phyloP scores from a whole-genome alignment of 2,797 vertebrate genomes.

The Sternarchorhynchus goeldii region DNA sequence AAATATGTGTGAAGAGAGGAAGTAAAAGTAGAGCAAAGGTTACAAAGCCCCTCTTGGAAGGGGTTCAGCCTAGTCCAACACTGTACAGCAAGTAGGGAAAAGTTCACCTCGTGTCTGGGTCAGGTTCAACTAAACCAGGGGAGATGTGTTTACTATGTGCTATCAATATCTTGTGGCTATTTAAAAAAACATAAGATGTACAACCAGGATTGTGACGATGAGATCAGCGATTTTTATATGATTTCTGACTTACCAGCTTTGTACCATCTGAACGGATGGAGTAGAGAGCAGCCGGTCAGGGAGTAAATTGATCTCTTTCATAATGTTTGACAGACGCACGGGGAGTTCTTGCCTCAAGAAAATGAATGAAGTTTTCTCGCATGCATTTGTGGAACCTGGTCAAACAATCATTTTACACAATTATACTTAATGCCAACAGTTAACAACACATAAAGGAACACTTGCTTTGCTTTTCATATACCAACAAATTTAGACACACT shows the following conservation, averaged over 20 bases:
- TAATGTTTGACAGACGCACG: constrained; percentile 92
- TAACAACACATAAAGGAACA: background rate
- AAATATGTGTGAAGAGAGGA: constrained; percentile 44
- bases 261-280: constrained; percentile 87
- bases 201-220: background rate
- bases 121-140: constrained; percentile 10
- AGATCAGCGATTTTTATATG: background rate
- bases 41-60: constrained; percentile 48
- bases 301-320: constrained; percentile 95
- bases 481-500: background rate
- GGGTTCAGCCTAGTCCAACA: constrained; percentile 8
- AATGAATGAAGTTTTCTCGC: constrained; percentile 91
- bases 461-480: background rate
- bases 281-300: constrained; percentile 86
- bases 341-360: constrained; percentile 93
- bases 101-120: constrained; percentile 51
- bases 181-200: background rate
- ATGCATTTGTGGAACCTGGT: constrained; percentile 91
- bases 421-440: background rate
- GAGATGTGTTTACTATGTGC: background rate
- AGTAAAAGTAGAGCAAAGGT: constrained; percentile 68
- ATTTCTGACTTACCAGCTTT: constrained; percentile 83
- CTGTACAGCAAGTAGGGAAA: constrained; percentile 51
- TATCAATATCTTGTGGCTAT: constrained; percentile 3
- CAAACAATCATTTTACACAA: background rate